These are phyloP conservation scores for Trematomus bernacchii DNA, from an alignment of 2,797 vertebrate species.

Conservation along the genomic window DNA sequence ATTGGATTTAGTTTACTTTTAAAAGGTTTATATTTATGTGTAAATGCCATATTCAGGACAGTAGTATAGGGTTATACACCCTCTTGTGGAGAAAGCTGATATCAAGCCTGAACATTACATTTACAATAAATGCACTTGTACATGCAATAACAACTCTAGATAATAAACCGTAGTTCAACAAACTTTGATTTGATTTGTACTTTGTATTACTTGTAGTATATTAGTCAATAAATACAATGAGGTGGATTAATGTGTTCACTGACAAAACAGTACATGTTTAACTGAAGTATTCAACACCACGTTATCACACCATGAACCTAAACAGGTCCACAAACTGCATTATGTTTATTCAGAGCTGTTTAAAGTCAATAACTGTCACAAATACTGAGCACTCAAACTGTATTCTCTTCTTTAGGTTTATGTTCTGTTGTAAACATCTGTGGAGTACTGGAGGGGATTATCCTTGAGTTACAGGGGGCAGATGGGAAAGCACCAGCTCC, in stretches of 20 bases:
- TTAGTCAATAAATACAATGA: background rate
- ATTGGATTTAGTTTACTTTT: slow-evolving; percentile 2
- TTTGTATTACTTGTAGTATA: background rate
- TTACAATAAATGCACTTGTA: background rate
- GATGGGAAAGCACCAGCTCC: slow-evolving; percentile 79
- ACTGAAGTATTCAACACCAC: background rate
- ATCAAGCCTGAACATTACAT: slow-evolving; percentile 18
- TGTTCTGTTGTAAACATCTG: slow-evolving; percentile 79
- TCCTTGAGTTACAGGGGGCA: slow-evolving; percentile 82
- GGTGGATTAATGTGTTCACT: background rate
- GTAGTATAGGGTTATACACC: slow-evolving; percentile 66
- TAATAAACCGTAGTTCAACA: slow-evolving; percentile 6
- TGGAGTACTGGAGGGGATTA: slow-evolving; percentile 86
- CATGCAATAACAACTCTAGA: background rate
- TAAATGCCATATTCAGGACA: background rate
- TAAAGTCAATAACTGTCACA: background rate
- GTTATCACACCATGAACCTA: background rate
- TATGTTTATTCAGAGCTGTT: background rate
- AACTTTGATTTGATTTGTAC: background rate
- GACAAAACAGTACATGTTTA: background rate
- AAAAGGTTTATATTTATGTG: slow-evolving; percentile 4
- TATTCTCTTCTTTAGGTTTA: slow-evolving; percentile 42
- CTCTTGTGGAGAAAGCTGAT: slow-evolving; percentile 77
- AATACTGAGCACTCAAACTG: slow-evolving; percentile 14
- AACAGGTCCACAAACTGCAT: slow-evolving; percentile 2